These are phyloP conservation scores for Phymanthus crucifer DNA, from an alignment of 92 coral and sea anemone genomes.

Conservation along the genomic window DNA sequence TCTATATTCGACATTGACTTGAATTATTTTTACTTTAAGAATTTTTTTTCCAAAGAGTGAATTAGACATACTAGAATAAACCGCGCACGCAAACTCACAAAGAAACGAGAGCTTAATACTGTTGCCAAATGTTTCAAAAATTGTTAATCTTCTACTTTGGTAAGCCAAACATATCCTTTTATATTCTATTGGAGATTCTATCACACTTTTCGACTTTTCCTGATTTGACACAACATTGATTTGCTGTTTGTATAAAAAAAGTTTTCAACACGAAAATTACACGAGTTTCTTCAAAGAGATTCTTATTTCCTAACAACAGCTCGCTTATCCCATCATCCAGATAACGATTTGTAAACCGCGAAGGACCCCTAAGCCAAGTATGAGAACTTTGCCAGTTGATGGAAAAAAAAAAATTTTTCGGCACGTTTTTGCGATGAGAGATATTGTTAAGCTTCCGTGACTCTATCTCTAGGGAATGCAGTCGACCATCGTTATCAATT, in stretches of 20 bases:
- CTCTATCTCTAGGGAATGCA: neutral
- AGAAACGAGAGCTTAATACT: neutral
- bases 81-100: neutral
- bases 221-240: neutral
- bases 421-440: slow-evolving; percentile 19
- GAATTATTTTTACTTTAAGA: neutral
- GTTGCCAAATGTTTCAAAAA: neutral
- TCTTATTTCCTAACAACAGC: neutral
- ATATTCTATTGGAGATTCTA: neutral
- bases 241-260: neutral
- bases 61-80: neutral
- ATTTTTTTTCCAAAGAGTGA: neutral
- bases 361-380: slow-evolving; percentile 11
- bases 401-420: neutral
- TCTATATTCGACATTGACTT: neutral
- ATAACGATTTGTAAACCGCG: slow-evolving; percentile 19
- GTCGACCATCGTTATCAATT: neutral
- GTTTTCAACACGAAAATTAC: neutral
- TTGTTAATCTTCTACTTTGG: neutral
- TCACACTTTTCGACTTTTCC: neutral
- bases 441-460: slow-evolving; percentile 31
- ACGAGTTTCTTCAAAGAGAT: neutral
- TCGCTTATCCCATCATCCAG: neutral
- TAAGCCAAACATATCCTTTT: neutral
- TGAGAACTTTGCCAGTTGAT: slow-evolving; percentile 12